phyloP scores from a whole-genome alignment of 2,113 vertebrate species.

The Serinus canaria region DNA sequence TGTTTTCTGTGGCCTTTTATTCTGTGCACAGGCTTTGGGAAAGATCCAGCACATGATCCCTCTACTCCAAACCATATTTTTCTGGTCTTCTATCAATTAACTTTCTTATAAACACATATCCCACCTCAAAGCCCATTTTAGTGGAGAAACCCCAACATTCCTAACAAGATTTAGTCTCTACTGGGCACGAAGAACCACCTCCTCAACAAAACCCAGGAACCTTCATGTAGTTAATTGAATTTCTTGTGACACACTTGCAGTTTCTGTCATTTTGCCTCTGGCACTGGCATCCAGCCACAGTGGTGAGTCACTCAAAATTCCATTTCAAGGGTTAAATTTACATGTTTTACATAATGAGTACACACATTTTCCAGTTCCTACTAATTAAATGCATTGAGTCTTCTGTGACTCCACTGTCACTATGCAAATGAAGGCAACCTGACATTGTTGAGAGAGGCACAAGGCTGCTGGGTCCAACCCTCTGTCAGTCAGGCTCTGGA shows the following conservation, averaged over 20 bases:
- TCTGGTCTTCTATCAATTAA: neutral
- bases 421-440: slow-evolving; percentile 40
- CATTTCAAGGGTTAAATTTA: slow-evolving; percentile 58
- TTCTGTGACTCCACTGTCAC: slow-evolving; percentile 26
- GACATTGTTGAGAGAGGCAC: neutral
- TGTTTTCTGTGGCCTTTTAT: neutral
- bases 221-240: neutral
- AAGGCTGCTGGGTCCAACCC: neutral
- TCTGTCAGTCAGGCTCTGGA: slow-evolving; percentile 7
- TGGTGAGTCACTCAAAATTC: neutral
- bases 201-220: neutral
- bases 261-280: slow-evolving; percentile 22
- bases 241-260: slow-evolving; percentile 1
- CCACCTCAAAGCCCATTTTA: neutral
- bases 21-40: neutral
- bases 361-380: slow-evolving; percentile 28
- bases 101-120: neutral
- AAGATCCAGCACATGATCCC: neutral
- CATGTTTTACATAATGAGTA: slow-evolving; percentile 62
- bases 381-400: slow-evolving; percentile 63
- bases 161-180: neutral
- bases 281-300: neutral
- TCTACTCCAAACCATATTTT: neutral
- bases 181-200: neutral
- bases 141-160: neutral